These are phyloP conservation scores for Percina caprodes DNA, from an alignment of 2,113 vertebrate species.

Conservation along the genomic window DNA sequence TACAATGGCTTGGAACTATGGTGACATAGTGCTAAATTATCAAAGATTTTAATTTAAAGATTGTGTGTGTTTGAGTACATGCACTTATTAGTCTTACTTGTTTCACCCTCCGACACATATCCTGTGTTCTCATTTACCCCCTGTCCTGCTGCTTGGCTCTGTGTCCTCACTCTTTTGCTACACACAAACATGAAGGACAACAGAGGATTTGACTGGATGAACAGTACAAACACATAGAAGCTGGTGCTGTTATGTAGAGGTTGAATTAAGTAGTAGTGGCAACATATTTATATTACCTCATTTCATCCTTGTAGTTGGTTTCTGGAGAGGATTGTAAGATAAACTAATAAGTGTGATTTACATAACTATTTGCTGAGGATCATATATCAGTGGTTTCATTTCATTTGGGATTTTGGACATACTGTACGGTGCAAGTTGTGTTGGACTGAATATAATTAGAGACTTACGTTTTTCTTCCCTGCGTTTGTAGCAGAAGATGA, in stretches of 20 bases:
- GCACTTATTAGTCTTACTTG: constrained; percentile 51
- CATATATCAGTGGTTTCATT: background rate
- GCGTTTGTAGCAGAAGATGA: constrained; percentile 76
- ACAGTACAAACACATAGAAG: background rate
- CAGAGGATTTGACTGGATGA: background rate
- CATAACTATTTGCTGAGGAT: background rate
- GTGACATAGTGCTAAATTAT: background rate
- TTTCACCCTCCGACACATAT: constrained; percentile 57
- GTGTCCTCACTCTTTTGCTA: constrained; percentile 65
- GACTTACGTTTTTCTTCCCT: constrained; percentile 75
- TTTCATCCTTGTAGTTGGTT: constrained; percentile 71
- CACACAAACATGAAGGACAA: background rate
- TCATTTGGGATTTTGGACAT: background rate
- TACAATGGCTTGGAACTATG: background rate
- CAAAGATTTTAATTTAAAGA: background rate
- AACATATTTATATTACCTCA: constrained; percentile 64
- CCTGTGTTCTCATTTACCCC: constrained; percentile 60
- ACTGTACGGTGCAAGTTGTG: too few species aligned
- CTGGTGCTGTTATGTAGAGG: background rate
- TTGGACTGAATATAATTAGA: background rate
- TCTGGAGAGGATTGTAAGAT: constrained; percentile 61
- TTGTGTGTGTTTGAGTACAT: background rate
- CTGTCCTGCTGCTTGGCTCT: constrained; percentile 46
- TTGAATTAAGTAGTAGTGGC: background rate
- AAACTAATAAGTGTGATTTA: background rate